Conservation (phyloP, 2,113 vertebrate species). For the Haemorhous mexicanus region DNA sequence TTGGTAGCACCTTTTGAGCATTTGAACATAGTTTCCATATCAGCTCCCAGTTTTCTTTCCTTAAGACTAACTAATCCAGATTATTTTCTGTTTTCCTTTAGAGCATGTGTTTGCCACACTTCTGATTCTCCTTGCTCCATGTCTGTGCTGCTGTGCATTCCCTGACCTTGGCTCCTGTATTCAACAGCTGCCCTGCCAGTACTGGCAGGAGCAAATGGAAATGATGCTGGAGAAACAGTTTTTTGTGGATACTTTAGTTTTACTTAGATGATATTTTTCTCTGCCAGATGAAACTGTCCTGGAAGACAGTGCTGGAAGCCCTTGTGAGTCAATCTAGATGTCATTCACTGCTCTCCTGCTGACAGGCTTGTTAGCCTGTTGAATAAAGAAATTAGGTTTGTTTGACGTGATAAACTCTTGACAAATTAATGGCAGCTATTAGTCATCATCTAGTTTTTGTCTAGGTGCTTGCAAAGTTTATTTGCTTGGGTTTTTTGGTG, state of each 20-base stretch:
- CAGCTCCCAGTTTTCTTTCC: not conserved
- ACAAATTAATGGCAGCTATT: not conserved
- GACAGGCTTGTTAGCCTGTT: not conserved
- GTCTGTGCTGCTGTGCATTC: not conserved
- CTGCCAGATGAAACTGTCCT: not conserved
- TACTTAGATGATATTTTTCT: not conserved
- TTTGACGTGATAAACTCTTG: not conserved
- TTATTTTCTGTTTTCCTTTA: not conserved
- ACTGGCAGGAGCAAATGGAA: not conserved
- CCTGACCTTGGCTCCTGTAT: not conserved
- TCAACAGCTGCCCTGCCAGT: not conserved
- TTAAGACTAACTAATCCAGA: not conserved
- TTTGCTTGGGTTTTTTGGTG: not conserved
- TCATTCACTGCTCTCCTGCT: not conserved
- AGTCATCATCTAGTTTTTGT: not conserved
- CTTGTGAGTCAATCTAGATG: not conserved
- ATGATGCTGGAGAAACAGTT: not conserved
- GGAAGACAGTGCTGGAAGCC: not conserved
- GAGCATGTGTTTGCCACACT: not conserved
- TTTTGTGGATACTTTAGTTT: not conserved
- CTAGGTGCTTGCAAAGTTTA: not conserved
- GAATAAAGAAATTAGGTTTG: not conserved
- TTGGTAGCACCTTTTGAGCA: not conserved
- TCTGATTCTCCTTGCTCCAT: not conserved
- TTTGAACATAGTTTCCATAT: not conserved